phyloP scores from a whole-genome alignment of 2,113 vertebrate genomes.

The Pelecanoides urinatrix region DNA sequence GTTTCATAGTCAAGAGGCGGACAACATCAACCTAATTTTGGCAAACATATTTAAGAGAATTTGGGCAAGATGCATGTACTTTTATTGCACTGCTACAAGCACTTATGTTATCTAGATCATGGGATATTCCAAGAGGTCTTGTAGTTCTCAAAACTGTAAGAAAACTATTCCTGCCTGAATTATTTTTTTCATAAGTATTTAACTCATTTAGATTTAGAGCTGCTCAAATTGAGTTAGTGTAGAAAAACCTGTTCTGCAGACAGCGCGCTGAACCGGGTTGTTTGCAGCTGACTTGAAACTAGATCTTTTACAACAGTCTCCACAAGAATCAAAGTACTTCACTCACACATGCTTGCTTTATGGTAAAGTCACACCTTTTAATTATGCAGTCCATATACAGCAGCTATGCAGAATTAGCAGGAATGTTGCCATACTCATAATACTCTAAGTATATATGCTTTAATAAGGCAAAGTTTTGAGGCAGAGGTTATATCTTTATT shows the following conservation, averaged over 20 bases:
- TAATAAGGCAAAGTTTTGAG: not conserved
- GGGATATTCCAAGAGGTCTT: not conserved
- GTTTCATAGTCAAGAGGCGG: not conserved
- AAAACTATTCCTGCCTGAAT: not conserved
- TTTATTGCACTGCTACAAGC: not conserved
- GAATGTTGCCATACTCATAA: no score
- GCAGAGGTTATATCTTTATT: not conserved
- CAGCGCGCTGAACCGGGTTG: not conserved
- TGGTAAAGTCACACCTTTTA: not conserved
- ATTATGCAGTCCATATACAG: accelerated
- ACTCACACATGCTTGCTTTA: not conserved
- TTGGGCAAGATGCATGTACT: not conserved
- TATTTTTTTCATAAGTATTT: not conserved
- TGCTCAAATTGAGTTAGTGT: not conserved
- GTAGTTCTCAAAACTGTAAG: not conserved
- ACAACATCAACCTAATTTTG: not conserved
- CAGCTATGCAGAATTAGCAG: not conserved
- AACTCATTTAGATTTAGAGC: not conserved
- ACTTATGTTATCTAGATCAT: not conserved
- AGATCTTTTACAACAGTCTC: accelerated
- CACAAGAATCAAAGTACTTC: not conserved
- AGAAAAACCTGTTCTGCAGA: not conserved
- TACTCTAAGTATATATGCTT: not conserved
- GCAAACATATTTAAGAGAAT: not conserved
- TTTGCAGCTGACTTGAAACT: not conserved